A percentile compares a stretch with the other conserved stretches of the same genome.
Evolutionary conservation across 37 sponge, comb jelly and placozoan species (phyloP).

Genomic region (Halisarca cf. caerulea): DNA sequence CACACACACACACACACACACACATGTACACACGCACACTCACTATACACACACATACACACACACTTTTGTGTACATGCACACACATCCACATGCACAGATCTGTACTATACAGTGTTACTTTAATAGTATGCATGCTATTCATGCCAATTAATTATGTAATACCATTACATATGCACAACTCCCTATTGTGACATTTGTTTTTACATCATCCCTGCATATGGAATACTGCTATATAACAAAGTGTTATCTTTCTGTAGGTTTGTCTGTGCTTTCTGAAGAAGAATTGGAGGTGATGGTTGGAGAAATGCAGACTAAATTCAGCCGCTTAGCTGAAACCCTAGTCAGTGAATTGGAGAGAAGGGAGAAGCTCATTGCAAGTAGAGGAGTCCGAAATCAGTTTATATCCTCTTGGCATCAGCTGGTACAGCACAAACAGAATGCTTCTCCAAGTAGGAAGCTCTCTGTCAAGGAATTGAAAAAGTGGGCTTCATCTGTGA

Average conservation of each 20-base stretch:
- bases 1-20: too few species aligned
- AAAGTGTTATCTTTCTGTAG: conserved; percentile 44
- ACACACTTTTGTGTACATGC: too few species aligned
- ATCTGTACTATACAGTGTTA: too few species aligned
- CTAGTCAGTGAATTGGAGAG: conserved; percentile 42
- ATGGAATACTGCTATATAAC: too few species aligned
- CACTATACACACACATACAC: too few species aligned
- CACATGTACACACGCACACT: too few species aligned
- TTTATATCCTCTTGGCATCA: conserved; percentile 58
- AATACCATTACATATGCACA: too few species aligned
- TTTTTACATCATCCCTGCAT: too few species aligned
- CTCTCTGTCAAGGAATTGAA: conserved; percentile 22
- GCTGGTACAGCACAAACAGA: conserved; percentile 22
- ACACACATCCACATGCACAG: too few species aligned
- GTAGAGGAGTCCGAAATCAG: conserved; percentile 55
- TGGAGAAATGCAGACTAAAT: conserved; percentile 64
- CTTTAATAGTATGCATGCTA: too few species aligned
- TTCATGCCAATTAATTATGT: too few species aligned
- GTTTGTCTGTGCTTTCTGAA: conserved; percentile 49
- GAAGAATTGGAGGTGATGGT: conserved; percentile 55
- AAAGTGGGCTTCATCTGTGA: neutral
- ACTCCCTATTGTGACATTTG: too few species aligned
- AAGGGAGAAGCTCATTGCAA: conserved; percentile 38
- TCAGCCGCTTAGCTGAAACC: conserved; percentile 45
- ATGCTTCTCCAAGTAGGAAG: neutral